Percentiles rank a stretch among this genome's conserved stretches.
These are phyloP conservation scores for Cichlasoma orientale DNA, from an alignment of 2,797 vertebrate genomes.

Conservation along the genomic window DNA sequence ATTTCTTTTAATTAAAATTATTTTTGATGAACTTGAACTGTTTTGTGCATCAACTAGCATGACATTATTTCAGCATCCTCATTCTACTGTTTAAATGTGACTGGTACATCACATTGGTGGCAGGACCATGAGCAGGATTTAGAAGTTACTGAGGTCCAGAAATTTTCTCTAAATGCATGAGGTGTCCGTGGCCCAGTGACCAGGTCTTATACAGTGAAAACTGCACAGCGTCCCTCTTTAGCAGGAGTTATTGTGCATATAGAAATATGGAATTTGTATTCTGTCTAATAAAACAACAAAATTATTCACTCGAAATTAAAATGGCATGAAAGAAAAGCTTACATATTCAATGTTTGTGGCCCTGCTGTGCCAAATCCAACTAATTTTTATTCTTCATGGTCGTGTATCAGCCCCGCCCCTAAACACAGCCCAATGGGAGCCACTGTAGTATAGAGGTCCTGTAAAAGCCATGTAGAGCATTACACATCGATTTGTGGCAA, in stretches of 20 bases:
- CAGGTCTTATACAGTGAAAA: background rate
- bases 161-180: background rate
- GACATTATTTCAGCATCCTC: background rate
- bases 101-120: background rate
- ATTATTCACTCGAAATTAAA: background rate
- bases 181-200: background rate
- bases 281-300: background rate
- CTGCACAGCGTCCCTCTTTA: background rate
- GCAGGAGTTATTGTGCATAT: fast-evolving
- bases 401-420: fast-evolving
- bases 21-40: background rate
- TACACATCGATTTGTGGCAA: background rate
- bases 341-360: fast-evolving
- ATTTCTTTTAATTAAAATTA: background rate
- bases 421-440: background rate
- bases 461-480: background rate
- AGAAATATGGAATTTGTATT: background rate
- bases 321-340: fast-evolving
- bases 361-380: background rate
- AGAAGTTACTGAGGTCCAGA: background rate
- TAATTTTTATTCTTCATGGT: no score
- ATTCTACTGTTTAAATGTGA: background rate
- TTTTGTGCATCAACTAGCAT: background rate
- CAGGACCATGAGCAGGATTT: background rate
- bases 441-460: background rate